Evolutionary conservation across 2,797 vertebrate species (phyloP).

Genomic region (Buphagus erythrorhynchus): DNA sequence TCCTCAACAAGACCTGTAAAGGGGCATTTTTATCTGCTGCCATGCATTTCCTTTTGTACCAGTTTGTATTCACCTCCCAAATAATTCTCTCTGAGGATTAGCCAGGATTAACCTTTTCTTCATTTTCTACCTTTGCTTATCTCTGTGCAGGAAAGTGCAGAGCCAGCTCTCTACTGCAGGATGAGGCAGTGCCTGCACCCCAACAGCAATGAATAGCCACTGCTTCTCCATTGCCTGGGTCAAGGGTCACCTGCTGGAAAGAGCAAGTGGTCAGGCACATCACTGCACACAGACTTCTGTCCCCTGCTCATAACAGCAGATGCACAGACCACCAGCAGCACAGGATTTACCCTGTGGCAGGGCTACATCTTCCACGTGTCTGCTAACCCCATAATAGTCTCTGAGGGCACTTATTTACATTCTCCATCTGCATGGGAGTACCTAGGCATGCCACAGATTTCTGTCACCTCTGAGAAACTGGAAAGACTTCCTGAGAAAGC

Average conservation of each 20-base stretch:
- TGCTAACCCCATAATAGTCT: neutral
- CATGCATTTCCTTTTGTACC: neutral
- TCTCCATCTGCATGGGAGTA: neutral
- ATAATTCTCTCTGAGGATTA: neutral
- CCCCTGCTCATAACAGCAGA: neutral
- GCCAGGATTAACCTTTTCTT: conserved; percentile 8
- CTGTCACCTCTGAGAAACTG: neutral
- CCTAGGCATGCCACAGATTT: neutral
- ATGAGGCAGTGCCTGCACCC: neutral
- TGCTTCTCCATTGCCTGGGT: neutral
- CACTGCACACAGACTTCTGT: neutral
- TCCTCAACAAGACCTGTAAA: neutral
- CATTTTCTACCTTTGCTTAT: conserved; percentile 4
- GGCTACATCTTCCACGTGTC: neutral
- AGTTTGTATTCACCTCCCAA: neutral
- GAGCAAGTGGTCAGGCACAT: neutral
- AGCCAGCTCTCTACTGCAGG: neutral
- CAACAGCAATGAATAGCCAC: neutral
- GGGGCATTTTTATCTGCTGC: neutral
- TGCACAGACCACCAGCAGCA: accelerated
- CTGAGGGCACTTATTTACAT: neutral
- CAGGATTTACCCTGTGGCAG: neutral
- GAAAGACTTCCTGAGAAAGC: neutral
- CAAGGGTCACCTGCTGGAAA: neutral
- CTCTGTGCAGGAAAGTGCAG: neutral